phyloP scores from a whole-genome alignment of 2,888 invertebrate genomes.

The Coenonympha arcania region DNA sequence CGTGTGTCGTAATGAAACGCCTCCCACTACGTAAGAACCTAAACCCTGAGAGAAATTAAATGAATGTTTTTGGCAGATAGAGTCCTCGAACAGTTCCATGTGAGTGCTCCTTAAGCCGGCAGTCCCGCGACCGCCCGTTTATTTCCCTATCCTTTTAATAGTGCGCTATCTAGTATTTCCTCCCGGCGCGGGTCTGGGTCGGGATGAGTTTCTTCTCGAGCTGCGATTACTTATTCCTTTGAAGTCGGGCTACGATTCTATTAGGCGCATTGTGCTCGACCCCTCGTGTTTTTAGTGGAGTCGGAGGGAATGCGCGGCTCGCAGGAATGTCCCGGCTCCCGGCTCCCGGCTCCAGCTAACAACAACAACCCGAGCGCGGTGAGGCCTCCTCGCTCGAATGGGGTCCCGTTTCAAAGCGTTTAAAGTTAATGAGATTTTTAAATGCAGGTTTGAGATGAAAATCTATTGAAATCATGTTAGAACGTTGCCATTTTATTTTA shows the following conservation, averaged over 20 bases:
- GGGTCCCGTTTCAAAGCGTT: not conserved
- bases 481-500: too few species aligned
- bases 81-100: too few species aligned
- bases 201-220: slow-evolving; percentile 33
- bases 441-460: too few species aligned
- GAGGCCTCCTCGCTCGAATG: not conserved
- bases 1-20: too few species aligned
- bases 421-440: not conserved
- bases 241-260: slow-evolving; percentile 32
- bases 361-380: not conserved
- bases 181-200: slow-evolving; percentile 48
- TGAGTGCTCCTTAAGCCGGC: not conserved
- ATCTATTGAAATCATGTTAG: too few species aligned
- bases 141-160: slow-evolving; percentile 55
- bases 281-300: slow-evolving; percentile 14
- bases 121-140: slow-evolving; percentile 42
- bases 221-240: slow-evolving; percentile 34
- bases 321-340: slow-evolving; percentile 15
- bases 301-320: slow-evolving; percentile 23
- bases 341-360: too few species aligned
- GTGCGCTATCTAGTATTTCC: slow-evolving; percentile 66
- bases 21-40: too few species aligned
- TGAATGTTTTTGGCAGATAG: too few species aligned
- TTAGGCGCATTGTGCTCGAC: slow-evolving; percentile 20
- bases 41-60: too few species aligned